A percentile compares a stretch with the other conserved stretches of the same genome.
Conservation (phyloP, 2,113 vertebrate species). For the Hippotragus niger region DNA sequence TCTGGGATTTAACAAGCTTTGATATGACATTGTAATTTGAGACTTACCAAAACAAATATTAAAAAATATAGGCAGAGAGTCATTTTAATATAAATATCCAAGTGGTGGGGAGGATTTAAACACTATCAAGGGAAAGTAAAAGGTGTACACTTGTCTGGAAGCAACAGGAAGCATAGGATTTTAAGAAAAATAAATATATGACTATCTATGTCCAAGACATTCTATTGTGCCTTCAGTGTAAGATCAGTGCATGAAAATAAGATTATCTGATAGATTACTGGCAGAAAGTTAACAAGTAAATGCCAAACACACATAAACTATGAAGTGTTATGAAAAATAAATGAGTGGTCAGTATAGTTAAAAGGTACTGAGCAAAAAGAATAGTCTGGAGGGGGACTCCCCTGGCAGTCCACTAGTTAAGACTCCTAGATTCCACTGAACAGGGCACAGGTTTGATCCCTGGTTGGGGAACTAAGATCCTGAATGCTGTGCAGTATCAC, state of each 20-base stretch:
- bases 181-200: not conserved
- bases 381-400: not conserved
- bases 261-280: not conserved
- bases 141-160: not conserved
- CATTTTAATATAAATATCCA: not conserved
- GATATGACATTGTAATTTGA: not conserved
- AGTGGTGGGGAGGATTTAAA: not conserved
- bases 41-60: not conserved
- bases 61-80: not conserved
- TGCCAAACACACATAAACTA: not conserved
- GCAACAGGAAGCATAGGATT: not conserved
- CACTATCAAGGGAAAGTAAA: not conserved
- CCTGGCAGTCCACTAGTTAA: not conserved
- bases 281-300: not conserved
- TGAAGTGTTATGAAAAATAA: not conserved
- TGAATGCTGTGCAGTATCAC: not conserved
- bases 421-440: not conserved
- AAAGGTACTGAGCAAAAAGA: not conserved
- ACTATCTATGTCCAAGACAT: not conserved
- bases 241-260: not conserved
- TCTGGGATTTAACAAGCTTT: not conserved
- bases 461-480: not conserved
- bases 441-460: not conserved
- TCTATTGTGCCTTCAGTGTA: not conserved
- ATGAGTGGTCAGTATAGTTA: not conserved